These are phyloP conservation scores for Peromyscus leucopus DNA, from an alignment of 2,113 vertebrate species.

Conservation along the genomic window DNA sequence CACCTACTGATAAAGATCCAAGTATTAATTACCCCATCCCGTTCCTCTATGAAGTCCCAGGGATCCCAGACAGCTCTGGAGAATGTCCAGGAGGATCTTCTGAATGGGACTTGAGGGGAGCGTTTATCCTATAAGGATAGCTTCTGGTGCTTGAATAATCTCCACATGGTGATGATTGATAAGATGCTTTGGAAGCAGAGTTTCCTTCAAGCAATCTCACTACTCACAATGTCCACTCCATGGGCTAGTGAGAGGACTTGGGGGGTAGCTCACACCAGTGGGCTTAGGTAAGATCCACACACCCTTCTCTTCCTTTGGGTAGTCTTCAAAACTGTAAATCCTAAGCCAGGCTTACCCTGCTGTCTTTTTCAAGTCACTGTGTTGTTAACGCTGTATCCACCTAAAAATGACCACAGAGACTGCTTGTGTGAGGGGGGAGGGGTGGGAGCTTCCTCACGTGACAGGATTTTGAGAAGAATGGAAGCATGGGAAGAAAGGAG, in stretches of 20 bases:
- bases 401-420: background rate
- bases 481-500: background rate
- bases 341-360: conserved; percentile 1
- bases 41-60: background rate
- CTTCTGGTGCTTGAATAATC: background rate
- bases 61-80: background rate
- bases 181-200: conserved; percentile 13
- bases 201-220: background rate
- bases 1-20: background rate
- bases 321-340: background rate
- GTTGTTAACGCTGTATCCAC: background rate
- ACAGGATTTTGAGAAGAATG: background rate
- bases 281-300: background rate
- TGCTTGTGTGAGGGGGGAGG: background rate
- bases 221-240: background rate
- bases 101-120: background rate
- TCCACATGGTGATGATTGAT: background rate
- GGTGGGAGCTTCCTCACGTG: background rate
- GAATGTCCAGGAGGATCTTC: background rate
- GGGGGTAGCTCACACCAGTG: background rate
- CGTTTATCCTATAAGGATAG: background rate
- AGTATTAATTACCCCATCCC: background rate
- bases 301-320: background rate
- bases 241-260: background rate
- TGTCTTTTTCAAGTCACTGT: background rate